Conservation (phyloP, 2,888 invertebrate genomes). For the Cheilosia variabilis region DNA sequence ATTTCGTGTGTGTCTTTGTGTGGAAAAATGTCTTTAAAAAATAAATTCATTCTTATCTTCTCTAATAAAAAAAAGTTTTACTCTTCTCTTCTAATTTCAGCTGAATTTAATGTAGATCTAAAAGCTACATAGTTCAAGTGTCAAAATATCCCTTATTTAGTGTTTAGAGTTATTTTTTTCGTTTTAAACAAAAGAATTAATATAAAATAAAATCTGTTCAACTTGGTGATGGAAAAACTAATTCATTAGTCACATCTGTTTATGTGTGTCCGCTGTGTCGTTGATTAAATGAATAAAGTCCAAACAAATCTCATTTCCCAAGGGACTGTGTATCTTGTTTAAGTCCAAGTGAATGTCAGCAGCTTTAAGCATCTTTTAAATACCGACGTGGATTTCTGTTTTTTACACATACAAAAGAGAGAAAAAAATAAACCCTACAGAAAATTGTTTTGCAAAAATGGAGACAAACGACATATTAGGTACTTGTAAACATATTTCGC, state of each 20-base stretch:
- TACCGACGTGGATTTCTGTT: slow-evolving; percentile 23
- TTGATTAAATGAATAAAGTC: slow-evolving; percentile 25
- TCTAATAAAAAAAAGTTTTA: slow-evolving; percentile 19
- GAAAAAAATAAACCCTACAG: background rate
- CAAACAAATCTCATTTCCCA: slow-evolving; percentile 14
- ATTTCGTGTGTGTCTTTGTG: slow-evolving; percentile 30
- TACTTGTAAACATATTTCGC: slow-evolving; percentile 57
- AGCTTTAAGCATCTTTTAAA: slow-evolving; percentile 40
- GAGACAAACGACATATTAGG: slow-evolving; percentile 60
- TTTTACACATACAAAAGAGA: slow-evolving; percentile 6
- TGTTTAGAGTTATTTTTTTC: background rate
- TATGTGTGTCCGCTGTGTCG: slow-evolving; percentile 34
- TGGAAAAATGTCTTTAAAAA: slow-evolving; percentile 6
- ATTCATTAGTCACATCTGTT: slow-evolving; percentile 29
- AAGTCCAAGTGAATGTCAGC: slow-evolving; percentile 51
- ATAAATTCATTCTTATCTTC: background rate
- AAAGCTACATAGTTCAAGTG: slow-evolving; percentile 53
- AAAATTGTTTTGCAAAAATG: slow-evolving; percentile 34
- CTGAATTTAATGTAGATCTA: slow-evolving; percentile 47
- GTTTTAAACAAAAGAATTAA: slow-evolving; percentile 7
- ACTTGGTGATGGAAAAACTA: slow-evolving; percentile 45
- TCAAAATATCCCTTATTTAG: slow-evolving; percentile 16
- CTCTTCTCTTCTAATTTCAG: slow-evolving; percentile 58
- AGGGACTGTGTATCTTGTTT: slow-evolving; percentile 27
- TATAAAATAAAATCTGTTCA: background rate